A percentile compares a stretch with the other conserved stretches of the same genome.
These are phyloP conservation scores for Whitmania pigra DNA, from an alignment of 1,140 invertebrate species.

Conservation along the genomic window DNA sequence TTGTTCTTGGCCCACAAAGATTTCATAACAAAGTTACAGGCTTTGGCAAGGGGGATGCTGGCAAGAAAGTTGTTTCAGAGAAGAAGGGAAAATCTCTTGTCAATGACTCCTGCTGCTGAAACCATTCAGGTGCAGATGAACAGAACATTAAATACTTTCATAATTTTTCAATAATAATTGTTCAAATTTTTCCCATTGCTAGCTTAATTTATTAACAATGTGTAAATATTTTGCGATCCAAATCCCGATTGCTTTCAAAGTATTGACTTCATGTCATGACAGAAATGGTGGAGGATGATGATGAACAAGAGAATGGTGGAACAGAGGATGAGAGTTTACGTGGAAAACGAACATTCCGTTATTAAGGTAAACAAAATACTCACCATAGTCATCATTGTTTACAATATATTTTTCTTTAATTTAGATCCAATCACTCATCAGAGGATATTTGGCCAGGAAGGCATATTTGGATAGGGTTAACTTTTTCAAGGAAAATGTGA, in stretches of 20 bases:
- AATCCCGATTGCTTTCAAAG: background rate
- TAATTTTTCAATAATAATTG: too few species aligned
- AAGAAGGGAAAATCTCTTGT: constrained; percentile 44
- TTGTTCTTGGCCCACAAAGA: constrained; percentile 39
- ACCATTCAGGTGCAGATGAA: constrained; percentile 45
- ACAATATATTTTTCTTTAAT: constrained; percentile 19
- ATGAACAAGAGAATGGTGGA: constrained; percentile 46
- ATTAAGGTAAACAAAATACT: constrained; percentile 31
- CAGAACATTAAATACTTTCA: background rate
- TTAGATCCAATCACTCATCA: constrained; percentile 36
- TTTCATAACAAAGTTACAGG: constrained; percentile 49
- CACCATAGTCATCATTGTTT: background rate
- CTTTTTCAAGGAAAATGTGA: constrained; percentile 39
- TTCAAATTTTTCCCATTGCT: too few species aligned
- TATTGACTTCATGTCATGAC: constrained; percentile 27
- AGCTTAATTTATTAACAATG: too few species aligned
- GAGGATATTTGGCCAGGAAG: constrained; percentile 35
- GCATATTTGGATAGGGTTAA: constrained; percentile 33
- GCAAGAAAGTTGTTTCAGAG: constrained; percentile 46
- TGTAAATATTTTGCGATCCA: too few species aligned
- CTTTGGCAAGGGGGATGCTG: constrained; percentile 52
- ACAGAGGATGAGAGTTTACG: constrained; percentile 30
- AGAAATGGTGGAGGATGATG: constrained; percentile 55
- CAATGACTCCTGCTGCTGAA: constrained; percentile 47
- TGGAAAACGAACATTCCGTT: constrained; percentile 30